Percentiles rank a stretch among this genome's conserved stretches.
Evolutionary conservation across 2,797 vertebrate genomes (phyloP).

Genomic region (Notoglanidium macrostoma): DNA sequence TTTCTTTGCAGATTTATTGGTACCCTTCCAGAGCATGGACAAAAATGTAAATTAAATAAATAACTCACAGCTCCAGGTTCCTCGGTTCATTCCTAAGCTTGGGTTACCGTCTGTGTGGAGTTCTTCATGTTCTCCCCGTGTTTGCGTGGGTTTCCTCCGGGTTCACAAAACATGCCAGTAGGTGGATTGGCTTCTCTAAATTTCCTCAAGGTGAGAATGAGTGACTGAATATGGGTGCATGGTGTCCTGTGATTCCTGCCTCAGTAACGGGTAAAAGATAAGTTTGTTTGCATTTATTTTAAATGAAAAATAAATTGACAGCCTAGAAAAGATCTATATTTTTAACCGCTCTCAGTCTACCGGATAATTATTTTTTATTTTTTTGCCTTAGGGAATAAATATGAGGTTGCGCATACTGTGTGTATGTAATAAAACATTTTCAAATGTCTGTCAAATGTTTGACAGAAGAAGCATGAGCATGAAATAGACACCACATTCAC

Average conservation of each 20-base stretch:
- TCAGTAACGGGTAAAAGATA: neutral
- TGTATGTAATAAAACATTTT: neutral
- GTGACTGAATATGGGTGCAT: neutral
- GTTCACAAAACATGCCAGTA: slow-evolving; percentile 1
- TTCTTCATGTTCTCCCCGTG: slow-evolving; percentile 1
- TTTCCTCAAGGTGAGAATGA: neutral
- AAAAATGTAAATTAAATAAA: slow-evolving; percentile 34
- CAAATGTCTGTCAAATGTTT: neutral
- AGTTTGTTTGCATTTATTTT: neutral
- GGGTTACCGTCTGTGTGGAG: slow-evolving; percentile 23
- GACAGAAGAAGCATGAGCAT: neutral
- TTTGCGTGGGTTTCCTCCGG: neutral
- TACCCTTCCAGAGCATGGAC: slow-evolving; percentile 17
- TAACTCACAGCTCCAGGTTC: slow-evolving; percentile 6
- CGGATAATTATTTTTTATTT: neutral
- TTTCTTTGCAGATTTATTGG: slow-evolving; percentile 32
- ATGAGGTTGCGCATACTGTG: neutral
- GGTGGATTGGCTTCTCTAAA: slow-evolving; percentile 7
- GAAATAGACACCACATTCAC: neutral
- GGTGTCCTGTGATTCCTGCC: neutral
- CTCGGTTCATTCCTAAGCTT: slow-evolving; percentile 5
- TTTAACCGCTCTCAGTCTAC: neutral
- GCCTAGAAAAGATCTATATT: neutral
- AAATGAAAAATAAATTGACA: neutral
- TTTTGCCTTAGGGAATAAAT: neutral